Evolutionary conservation across 64 coral and sea anemone species (phyloP).

Genomic region (Montipora sp.): DNA sequence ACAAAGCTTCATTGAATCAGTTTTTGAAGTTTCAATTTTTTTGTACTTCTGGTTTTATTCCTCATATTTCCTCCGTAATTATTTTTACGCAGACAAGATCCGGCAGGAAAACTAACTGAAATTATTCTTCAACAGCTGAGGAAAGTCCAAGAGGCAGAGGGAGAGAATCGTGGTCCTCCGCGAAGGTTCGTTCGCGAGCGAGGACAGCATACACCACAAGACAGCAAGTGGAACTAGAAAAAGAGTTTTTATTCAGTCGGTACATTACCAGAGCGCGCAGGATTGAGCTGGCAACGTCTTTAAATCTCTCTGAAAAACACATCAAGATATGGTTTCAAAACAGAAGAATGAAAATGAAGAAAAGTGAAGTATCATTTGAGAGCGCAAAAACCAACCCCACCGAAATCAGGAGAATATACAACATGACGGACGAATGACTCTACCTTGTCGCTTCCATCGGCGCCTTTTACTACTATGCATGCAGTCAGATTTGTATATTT

Average conservation of each 20-base stretch:
- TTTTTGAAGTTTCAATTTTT: not conserved
- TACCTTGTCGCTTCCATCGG: not conserved
- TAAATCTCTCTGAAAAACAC: conserved; percentile 91
- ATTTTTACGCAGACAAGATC: no score
- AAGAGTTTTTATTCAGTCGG: conserved; percentile 84
- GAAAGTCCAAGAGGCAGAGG: conserved; percentile 46
- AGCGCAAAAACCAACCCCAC: conserved; percentile 64
- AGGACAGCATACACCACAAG: conserved; percentile 84
- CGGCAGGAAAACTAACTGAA: no score
- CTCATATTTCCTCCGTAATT: no score
- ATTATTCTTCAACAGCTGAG: not conserved
- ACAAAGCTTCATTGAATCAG: not conserved
- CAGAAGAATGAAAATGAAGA: conserved; percentile 96
- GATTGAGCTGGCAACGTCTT: conserved; percentile 76
- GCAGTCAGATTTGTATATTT: not conserved
- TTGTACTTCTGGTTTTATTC: no score
- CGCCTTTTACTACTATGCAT: no score
- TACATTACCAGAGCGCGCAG: conserved; percentile 83
- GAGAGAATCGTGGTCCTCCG: conserved; percentile 77
- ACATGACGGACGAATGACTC: conserved; percentile 43
- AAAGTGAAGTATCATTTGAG: conserved; percentile 71
- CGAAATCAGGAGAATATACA: conserved; percentile 83
- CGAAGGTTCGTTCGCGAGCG: conserved; percentile 80
- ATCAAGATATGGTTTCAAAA: conserved; percentile 97
- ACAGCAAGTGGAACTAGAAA: conserved; percentile 90